Conservation (phyloP, 1,140 invertebrate genomes). For the Dysdera silvatica region DNA sequence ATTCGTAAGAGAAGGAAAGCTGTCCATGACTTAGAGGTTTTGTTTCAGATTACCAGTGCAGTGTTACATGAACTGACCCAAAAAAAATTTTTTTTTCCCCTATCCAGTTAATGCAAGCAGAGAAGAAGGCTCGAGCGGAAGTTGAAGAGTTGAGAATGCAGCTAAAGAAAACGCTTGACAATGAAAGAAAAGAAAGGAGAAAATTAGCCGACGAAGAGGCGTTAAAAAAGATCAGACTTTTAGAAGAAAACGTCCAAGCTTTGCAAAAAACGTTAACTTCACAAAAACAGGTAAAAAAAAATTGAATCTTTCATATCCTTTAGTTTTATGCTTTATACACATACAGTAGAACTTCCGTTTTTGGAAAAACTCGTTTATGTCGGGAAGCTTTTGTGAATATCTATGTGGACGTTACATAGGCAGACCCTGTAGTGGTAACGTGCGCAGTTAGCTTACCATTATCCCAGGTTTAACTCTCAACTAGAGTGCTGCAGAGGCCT, state of each 20-base stretch:
- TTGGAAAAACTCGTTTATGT: too few species aligned
- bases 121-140: conserved; percentile 80
- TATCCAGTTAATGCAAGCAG: conserved; percentile 72
- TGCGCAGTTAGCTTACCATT: too few species aligned
- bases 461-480: too few species aligned
- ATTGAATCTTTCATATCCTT: too few species aligned
- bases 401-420: too few species aligned
- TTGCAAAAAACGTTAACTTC: conserved; percentile 50
- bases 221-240: conserved; percentile 83
- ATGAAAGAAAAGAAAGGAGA: conserved; percentile 80
- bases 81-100: conserved; percentile 6
- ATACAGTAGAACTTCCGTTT: too few species aligned
- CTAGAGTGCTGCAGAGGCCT: too few species aligned
- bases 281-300: conserved; percentile 67
- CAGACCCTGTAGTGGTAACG: too few species aligned
- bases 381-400: too few species aligned
- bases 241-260: conserved; percentile 70
- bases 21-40: conserved; percentile 52
- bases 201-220: conserved; percentile 93
- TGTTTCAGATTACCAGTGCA: neutral
- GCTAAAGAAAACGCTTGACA: conserved; percentile 52
- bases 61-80: neutral
- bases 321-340: too few species aligned
- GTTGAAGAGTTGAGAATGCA: conserved; percentile 70
- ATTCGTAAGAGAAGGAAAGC: too few species aligned